A percentile compares a stretch with the other conserved stretches of the same genome.
phyloP scores from a whole-genome alignment of 2,888 invertebrate genomes.

The Ischnus inquisitorius region DNA sequence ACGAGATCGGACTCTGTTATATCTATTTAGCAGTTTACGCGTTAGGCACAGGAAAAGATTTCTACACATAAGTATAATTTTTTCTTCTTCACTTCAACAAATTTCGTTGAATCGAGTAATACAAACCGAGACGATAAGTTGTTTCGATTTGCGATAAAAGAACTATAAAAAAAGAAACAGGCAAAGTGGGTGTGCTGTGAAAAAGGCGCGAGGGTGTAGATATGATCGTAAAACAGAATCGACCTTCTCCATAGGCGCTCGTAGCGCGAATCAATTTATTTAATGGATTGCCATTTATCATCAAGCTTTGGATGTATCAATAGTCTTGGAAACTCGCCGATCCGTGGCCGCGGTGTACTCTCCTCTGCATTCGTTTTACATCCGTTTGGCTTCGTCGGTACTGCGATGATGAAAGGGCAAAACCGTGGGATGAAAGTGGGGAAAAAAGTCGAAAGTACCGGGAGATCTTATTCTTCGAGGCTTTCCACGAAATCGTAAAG shows the following conservation, averaged over 20 bases:
- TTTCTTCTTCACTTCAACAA: too few species aligned
- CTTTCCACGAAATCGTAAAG: conserved; percentile 71
- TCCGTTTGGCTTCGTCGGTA: conserved; percentile 55
- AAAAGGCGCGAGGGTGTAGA: background rate
- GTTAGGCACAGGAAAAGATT: background rate
- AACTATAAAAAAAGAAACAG: background rate
- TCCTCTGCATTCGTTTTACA: conserved; percentile 55
- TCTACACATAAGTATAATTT: too few species aligned
- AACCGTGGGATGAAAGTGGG: conserved; percentile 52
- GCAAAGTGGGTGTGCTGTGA: conserved; percentile 16
- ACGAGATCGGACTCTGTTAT: background rate
- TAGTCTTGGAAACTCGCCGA: conserved; percentile 40
- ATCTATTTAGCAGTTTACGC: background rate
- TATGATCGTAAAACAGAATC: conserved; percentile 23
- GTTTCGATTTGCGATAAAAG: background rate
- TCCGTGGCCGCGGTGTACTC: conserved; percentile 20
- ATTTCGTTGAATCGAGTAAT: background rate
- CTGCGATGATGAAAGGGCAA: conserved; percentile 61
- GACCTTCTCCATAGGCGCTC: conserved; percentile 11
- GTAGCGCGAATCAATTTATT: conserved; percentile 45
- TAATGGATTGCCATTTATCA: conserved; percentile 55
- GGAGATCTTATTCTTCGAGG: conserved; percentile 64
- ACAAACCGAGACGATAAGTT: background rate
- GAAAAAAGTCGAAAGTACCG: conserved; percentile 2
- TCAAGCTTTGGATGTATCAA: conserved; percentile 35